Percentiles rank a stretch among this genome's conserved stretches.
phyloP scores from a whole-genome alignment of 2,797 vertebrate genomes.

The Crenuchus spilurus region DNA sequence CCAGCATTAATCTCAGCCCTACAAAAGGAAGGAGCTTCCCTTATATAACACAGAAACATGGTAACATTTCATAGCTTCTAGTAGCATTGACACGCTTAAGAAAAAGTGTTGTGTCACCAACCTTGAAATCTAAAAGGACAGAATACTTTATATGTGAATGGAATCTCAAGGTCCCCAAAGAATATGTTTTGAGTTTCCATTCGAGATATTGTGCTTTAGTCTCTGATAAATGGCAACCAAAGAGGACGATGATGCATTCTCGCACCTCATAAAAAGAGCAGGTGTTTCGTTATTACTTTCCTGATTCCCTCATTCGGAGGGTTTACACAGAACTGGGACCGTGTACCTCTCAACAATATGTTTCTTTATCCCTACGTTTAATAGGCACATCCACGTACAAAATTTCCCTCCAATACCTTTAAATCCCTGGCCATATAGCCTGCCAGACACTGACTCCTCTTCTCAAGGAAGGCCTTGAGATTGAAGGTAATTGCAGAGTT shows the following conservation, averaged over 20 bases:
- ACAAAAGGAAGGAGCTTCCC: too few relatives aligned
- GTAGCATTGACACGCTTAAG: background rate
- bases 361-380: conserved; percentile 27
- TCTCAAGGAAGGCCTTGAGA: conserved; percentile 21
- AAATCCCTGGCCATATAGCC: conserved; percentile 34
- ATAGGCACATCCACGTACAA: conserved; percentile 11
- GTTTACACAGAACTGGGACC: conserved; percentile 10
- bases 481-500: conserved; percentile 24
- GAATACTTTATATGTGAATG: background rate
- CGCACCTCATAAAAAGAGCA: conserved; percentile 15
- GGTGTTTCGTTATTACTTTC: conserved; percentile 24
- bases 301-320: background rate
- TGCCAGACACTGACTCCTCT: conserved; percentile 18
- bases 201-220: background rate
- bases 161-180: background rate
- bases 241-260: background rate
- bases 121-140: background rate
- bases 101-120: background rate
- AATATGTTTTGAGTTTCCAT: background rate
- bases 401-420: conserved; percentile 21
- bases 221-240: background rate
- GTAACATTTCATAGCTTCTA: background rate
- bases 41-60: background rate
- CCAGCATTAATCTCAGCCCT: too few relatives aligned
- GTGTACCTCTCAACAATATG: conserved; percentile 26